Conservation (phyloP, 2,797 vertebrate species). For the Characodon lateralis region DNA sequence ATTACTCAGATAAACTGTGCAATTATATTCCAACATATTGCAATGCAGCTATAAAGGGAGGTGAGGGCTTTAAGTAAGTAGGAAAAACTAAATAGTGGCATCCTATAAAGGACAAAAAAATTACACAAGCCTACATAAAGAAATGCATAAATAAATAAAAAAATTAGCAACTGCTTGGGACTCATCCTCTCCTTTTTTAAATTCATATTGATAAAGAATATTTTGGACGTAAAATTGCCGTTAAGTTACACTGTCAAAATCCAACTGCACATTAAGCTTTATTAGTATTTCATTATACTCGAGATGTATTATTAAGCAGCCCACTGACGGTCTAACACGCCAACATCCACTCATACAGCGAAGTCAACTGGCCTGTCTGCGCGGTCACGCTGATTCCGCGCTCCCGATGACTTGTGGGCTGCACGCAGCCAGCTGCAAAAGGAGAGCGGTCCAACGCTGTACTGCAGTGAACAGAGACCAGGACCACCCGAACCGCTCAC, state of each 20-base stretch:
- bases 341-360: conserved; percentile 14
- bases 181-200: not conserved
- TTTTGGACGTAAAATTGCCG: not conserved
- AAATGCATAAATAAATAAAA: not conserved
- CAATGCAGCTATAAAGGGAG: too few relatives aligned
- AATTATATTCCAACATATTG: not conserved
- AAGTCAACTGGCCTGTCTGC: conserved; percentile 43
- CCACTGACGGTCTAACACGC: not conserved
- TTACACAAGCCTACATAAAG: too few relatives aligned
- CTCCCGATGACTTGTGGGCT: conserved; percentile 32
- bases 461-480: conserved; percentile 51
- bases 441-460: conserved; percentile 30
- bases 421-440: conserved; percentile 61
- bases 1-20: not conserved
- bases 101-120: not conserved
- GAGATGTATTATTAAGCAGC: not conserved
- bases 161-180: not conserved
- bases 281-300: not conserved
- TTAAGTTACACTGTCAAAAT: not conserved
- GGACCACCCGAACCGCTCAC: conserved; percentile 16
- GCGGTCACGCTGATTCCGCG: conserved; percentile 65
- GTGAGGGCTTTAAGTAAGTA: not conserved
- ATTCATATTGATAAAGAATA: not conserved
- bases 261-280: not conserved
- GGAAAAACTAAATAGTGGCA: not conserved